A percentile compares a stretch with the other conserved stretches of the same genome.
These are phyloP conservation scores for Drosophila siamana DNA, from an alignment of 2,888 invertebrate genomes.

Conservation along the genomic window DNA sequence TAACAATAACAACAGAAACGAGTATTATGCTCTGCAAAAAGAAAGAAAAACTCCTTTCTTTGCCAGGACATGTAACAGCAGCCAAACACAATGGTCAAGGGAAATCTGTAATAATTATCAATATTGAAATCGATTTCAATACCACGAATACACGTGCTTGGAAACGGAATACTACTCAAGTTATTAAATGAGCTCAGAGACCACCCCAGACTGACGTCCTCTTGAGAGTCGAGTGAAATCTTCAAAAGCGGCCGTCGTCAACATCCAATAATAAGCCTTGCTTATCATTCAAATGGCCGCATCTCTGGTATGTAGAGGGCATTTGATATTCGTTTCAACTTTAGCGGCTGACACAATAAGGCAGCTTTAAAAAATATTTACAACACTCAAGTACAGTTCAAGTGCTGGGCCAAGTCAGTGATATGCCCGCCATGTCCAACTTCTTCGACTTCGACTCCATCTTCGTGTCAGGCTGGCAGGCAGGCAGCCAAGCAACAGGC, in stretches of 20 bases:
- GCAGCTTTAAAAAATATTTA: slow-evolving; percentile 82
- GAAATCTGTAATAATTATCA: slow-evolving; percentile 10
- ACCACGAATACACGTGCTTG: not conserved
- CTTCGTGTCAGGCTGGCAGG: slow-evolving; percentile 1
- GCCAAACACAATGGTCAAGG: not conserved
- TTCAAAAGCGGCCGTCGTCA: slow-evolving; percentile 57
- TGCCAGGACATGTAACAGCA: slow-evolving; percentile 30
- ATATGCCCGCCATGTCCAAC: slow-evolving; percentile 63
- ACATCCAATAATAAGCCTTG: slow-evolving; percentile 68
- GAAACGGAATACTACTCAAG: slow-evolving; percentile 12
- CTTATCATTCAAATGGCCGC: slow-evolving; percentile 49
- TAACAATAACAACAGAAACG: no score
- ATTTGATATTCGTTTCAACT: slow-evolving; percentile 73
- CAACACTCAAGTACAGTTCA: slow-evolving; percentile 80
- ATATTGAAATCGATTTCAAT: slow-evolving; percentile 17
- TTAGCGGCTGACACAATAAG: slow-evolving; percentile 57
- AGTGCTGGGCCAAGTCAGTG: slow-evolving; percentile 78
- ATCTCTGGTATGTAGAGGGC: slow-evolving; percentile 44
- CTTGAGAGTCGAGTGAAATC: slow-evolving; percentile 46
- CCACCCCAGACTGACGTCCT: slow-evolving; percentile 46
- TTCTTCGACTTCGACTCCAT: slow-evolving; percentile 33
- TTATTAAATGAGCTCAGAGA: slow-evolving; percentile 23
- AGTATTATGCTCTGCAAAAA: slow-evolving; percentile 55
- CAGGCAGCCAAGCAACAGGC: slow-evolving; percentile 4
- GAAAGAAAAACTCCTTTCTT: slow-evolving; percentile 28